phyloP scores from a whole-genome alignment of 2,113 vertebrate species.

The Dipodomys merriami region DNA sequence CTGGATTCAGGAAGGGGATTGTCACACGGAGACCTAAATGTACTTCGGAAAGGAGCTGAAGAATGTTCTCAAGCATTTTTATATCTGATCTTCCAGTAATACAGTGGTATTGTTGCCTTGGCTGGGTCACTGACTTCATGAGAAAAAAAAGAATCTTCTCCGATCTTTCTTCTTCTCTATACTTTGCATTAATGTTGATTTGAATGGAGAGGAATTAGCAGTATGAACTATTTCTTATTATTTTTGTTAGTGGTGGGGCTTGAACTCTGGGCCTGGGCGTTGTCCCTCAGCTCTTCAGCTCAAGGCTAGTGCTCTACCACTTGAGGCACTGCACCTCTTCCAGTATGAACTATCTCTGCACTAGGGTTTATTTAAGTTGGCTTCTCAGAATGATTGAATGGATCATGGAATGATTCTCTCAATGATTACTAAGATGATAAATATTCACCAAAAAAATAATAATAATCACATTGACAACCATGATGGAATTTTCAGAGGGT shows the following conservation, averaged over 20 bases:
- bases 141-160: not conserved
- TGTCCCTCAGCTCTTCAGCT: no score
- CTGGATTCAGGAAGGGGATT: not conserved
- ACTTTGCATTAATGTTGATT: not conserved
- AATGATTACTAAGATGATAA: not conserved
- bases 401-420: no score
- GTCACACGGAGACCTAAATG: no score
- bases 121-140: not conserved
- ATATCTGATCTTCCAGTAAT: no score
- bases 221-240: not conserved
- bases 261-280: no score
- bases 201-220: not conserved
- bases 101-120: rapidly evolving
- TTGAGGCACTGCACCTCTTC: no score
- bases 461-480: no score
- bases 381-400: no score
- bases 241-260: no score
- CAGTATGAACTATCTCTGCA: rapidly evolving
- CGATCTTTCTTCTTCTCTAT: not conserved
- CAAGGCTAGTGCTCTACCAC: no score
- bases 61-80: not conserved
- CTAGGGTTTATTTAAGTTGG: not conserved
- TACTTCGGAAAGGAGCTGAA: not conserved
- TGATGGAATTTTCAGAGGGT: not conserved
- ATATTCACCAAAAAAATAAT: not conserved